A percentile compares a stretch with the other conserved stretches of the same genome.
phyloP scores from a whole-genome alignment of 1,140 invertebrate genomes.

The Drosophila leontia region DNA sequence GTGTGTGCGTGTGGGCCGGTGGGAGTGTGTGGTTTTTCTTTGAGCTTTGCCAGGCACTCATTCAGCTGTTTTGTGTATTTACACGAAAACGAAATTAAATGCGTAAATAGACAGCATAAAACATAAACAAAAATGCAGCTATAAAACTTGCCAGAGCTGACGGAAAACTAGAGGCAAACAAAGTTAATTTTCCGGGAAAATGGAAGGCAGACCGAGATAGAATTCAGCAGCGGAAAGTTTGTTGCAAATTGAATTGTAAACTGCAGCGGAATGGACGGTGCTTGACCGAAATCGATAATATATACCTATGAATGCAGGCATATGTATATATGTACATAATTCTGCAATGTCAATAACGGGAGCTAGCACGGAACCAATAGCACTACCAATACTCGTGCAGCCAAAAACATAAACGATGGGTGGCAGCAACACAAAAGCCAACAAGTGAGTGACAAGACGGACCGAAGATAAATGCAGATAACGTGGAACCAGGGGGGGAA shows the following conservation, averaged over 20 bases:
- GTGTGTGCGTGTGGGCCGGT: not conserved
- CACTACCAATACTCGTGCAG: not conserved
- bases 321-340: constrained; percentile 22
- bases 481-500: not conserved
- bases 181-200: constrained; percentile 36
- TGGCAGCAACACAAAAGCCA: constrained; percentile 25
- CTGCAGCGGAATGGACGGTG: constrained; percentile 5
- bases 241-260: constrained; percentile 34
- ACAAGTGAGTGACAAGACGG: constrained; percentile 46
- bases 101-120: constrained; percentile 68
- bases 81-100: constrained; percentile 69
- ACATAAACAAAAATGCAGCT: constrained; percentile 71
- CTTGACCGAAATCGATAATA: constrained; percentile 53
- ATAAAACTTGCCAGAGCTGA: constrained; percentile 38
- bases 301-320: not conserved
- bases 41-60: constrained; percentile 37
- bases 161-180: constrained; percentile 22
- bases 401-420: constrained; percentile 12
- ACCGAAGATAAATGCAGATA: constrained; percentile 29
- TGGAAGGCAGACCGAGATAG: constrained; percentile 17
- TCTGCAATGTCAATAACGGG: constrained; percentile 62
- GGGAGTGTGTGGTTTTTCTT: constrained; percentile 16
- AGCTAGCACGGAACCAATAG: constrained; percentile 18
- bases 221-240: constrained; percentile 37
- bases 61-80: constrained; percentile 69